Evolutionary conservation across 2,113 vertebrate species (phyloP).

Genomic region (Hystrix cristata): DNA sequence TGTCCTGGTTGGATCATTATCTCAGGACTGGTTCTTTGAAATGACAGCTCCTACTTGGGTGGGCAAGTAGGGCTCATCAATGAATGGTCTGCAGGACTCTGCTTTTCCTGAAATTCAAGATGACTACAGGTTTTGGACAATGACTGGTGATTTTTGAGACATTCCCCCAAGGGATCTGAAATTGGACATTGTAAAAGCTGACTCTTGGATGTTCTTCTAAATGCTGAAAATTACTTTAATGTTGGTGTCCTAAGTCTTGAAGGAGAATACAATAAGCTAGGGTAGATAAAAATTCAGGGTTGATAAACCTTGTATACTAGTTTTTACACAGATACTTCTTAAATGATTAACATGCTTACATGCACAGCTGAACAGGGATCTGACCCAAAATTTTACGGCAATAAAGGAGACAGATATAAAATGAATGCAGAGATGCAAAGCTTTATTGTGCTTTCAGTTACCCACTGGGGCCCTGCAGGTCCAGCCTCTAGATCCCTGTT

Average conservation of each 20-base stretch:
- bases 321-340: background rate
- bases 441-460: background rate
- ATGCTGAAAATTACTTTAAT: background rate
- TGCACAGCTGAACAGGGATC: background rate
- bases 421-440: background rate
- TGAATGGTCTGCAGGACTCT: background rate
- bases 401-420: background rate
- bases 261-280: background rate
- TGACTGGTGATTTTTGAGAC: background rate
- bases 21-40: background rate
- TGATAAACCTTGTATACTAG: background rate
- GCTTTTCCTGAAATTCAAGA: background rate
- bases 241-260: background rate
- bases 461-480: background rate
- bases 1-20: background rate
- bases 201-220: too few relatives aligned
- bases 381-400: background rate
- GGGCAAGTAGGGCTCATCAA: background rate
- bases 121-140: background rate
- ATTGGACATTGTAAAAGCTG: background rate
- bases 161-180: background rate
- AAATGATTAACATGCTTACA: background rate
- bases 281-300: background rate
- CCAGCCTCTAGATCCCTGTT: background rate
- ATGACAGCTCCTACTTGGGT: background rate